phyloP scores from a whole-genome alignment of 1,140 invertebrate species.

The Leptopilina boulardi region DNA sequence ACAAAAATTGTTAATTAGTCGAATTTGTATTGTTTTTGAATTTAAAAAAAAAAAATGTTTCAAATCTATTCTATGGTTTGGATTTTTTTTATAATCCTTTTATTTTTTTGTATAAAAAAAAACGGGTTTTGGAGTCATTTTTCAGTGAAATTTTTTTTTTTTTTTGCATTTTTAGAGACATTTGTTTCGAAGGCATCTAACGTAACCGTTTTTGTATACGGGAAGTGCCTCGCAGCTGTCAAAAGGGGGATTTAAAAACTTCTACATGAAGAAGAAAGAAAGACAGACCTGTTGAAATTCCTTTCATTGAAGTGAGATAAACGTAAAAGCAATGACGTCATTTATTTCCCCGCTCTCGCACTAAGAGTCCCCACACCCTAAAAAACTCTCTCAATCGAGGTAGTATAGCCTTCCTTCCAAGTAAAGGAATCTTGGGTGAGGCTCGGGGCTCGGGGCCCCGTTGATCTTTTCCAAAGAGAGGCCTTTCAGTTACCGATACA shows the following conservation, averaged over 20 bases:
- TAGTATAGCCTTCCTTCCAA: slow-evolving; percentile 23
- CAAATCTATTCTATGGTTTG: background rate
- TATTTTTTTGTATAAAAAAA: background rate
- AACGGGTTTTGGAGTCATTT: too few relatives aligned
- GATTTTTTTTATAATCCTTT: too few relatives aligned
- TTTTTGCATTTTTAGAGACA: background rate
- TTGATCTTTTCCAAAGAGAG: background rate
- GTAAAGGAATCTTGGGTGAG: slow-evolving; percentile 32
- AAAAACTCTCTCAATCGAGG: slow-evolving; percentile 33
- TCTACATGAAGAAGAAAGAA: background rate
- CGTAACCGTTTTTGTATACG: slow-evolving; percentile 10
- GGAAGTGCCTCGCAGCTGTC: slow-evolving; percentile 27
- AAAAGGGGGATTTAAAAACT: background rate
- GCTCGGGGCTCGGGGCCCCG: slow-evolving; percentile 23
- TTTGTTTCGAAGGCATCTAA: background rate
- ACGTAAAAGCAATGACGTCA: slow-evolving; percentile 1
- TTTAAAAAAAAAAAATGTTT: too few relatives aligned
- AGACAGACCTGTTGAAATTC: background rate
- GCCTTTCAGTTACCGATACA: slow-evolving; percentile 27
- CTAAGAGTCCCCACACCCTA: slow-evolving; percentile 20
- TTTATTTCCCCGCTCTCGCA: slow-evolving; percentile 3
- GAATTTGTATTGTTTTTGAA: too few relatives aligned
- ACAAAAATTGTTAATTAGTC: background rate
- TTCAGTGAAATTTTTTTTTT: background rate
- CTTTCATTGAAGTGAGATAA: background rate